These are phyloP conservation scores for Glandiceps talaboti DNA, from an alignment of 53 echinoderm and acorn worm species.

Conservation along the genomic window DNA sequence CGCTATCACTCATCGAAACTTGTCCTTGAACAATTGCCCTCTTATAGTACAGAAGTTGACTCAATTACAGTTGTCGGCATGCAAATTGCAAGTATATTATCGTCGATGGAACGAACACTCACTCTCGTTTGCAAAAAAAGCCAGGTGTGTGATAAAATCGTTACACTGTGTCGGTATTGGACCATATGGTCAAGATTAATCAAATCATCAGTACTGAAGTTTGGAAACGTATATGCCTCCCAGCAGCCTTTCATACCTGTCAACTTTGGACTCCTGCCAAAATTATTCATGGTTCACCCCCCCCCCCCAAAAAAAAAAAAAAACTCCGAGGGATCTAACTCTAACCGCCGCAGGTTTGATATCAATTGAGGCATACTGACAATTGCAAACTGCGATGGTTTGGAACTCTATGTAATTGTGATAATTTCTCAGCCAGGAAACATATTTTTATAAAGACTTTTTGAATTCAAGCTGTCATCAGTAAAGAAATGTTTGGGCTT, in stretches of 20 bases:
- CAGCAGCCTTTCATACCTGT: background rate
- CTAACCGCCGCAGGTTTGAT: too few relatives aligned
- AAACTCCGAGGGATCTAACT: too few relatives aligned
- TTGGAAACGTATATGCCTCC: background rate
- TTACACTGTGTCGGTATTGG: background rate
- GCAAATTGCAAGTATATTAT: background rate
- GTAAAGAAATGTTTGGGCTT: too few relatives aligned
- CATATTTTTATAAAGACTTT: too few relatives aligned
- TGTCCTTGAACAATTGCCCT: background rate
- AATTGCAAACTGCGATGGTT: too few relatives aligned
- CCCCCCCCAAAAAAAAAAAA: too few relatives aligned
- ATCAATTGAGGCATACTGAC: too few relatives aligned
- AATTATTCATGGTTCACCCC: too few relatives aligned
- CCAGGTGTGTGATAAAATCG: background rate
- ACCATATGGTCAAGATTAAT: background rate
- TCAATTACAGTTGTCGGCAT: background rate
- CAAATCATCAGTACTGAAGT: background rate
- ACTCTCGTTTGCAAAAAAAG: background rate
- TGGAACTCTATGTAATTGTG: too few relatives aligned
- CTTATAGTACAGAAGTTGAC: background rate
- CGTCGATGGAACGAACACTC: background rate
- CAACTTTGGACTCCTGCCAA: background rate
- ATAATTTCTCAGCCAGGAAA: too few relatives aligned
- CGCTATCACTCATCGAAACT: background rate
- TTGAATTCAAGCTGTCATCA: too few relatives aligned